Evolutionary conservation across 1,140 invertebrate species (phyloP), one percentile per base, ranked within the genome.

Genomic region (Portunus trituberculatus): DNA sequence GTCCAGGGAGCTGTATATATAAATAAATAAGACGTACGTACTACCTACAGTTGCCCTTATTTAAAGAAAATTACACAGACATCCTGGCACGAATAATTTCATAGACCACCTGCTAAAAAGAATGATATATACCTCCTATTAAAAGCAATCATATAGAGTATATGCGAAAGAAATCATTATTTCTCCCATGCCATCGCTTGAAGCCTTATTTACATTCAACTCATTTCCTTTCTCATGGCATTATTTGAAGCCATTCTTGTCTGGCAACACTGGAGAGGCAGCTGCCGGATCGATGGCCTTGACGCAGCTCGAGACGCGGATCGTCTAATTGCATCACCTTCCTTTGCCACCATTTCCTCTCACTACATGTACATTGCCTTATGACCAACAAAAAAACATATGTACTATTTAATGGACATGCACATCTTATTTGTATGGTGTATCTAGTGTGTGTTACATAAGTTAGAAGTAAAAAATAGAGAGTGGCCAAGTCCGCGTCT

Each of bases 241-340:
- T 88, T 20, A 12, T 32, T 32, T 10, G 12, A 12, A 14, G 6
- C n/a, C n/a, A 88, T 32, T 88, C n/a, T 7, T n/a, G 45, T 86
- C 92, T 93, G 92, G 92, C 92, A 93, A 59, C 92, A 93, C 46
- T 93, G 92, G 20, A 32, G 39, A 48, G 45, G 67, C 39, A 86
- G 45, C 91, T 93, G 82, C 92, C 48, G 92, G 92, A 93, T 93
- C 92, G 92, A 93, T 93, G 92, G 92, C 92, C 92, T 93, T 93
- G 92, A 93, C 48, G 92, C 46, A 87, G 92, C 88, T 48, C 92
- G 92, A 67, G 92, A 29, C 92, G 92, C 92, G 52, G 84, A 93
- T 88, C 92, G 92, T 93, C 92, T 52, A 28, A 14, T 14, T 20
- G 25, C 45, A 59, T 59, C 52, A 59, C 52, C 52, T 14, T 59